Evolutionary conservation across 2,113 vertebrate genomes (phyloP), one percentile per base, ranked within the genome.

Genomic region (Syngnathus scovelli): DNA sequence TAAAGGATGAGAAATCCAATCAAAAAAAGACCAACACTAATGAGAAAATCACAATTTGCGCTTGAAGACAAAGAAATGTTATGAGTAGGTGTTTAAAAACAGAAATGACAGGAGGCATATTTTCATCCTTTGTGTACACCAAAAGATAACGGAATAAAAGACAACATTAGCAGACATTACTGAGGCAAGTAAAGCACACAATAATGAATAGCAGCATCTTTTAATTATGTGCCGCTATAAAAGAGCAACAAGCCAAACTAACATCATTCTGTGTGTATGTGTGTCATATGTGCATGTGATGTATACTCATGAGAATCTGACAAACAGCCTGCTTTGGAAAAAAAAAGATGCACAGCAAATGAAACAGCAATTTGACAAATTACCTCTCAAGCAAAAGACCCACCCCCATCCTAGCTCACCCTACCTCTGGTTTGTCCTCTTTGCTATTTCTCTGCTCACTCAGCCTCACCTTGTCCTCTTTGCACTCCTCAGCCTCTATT

Each of bases 291-390:
- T 1, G 43, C 52, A 55, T 68, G 79, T 69, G 74, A 63, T 76
- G 69, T n/a, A 90, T 92, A 92, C 86, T 86, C 87, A 91, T 85
- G 85, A 92, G 90, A 93, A 91, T 93, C 88, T 90, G 88, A 91
- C 90, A 92, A 75, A 93, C 91, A 91, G 85, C 91, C 90, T 91
- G 89, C 91, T 87, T 90, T 74, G 79, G 89, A 79, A 77, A 61
- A 66, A 82, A 83, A 81, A 79, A 33, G 6, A 27, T 23, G 13
- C 27, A 16, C 6, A 16, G 79, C 85, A 91, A 91, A 87, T 90
- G 93, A 92, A 93, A 91, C 90, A 86, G 12, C 89, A 91, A 89
- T 92, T 91, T 89, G 89, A 93, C 90, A 92, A 88, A 92, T 89
- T 87, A 88, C 82, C 83, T 82, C 79, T 79, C 84, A 64, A 81